Percentiles rank a stretch among this genome's conserved stretches.
phyloP scores from a whole-genome alignment of 2,888 invertebrate species.

The Andrena trimmerana region DNA sequence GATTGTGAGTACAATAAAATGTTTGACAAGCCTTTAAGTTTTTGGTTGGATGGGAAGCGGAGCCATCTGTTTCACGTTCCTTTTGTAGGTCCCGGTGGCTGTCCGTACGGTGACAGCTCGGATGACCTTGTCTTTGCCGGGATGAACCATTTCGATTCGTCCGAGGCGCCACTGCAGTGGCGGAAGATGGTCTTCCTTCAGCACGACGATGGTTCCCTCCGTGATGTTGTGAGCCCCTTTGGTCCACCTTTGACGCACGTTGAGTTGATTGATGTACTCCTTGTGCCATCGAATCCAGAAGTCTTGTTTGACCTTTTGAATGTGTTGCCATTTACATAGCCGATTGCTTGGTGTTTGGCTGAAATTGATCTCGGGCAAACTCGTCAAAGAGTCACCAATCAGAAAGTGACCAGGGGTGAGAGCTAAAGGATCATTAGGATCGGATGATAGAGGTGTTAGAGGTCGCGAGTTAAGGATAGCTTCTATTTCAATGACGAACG shows the following conservation, averaged over 20 bases:
- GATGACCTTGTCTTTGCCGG: neutral
- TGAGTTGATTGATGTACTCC: constrained; percentile 4
- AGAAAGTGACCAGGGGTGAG: constrained; percentile 15
- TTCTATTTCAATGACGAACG: neutral
- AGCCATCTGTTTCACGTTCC: neutral
- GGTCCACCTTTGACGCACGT: neutral
- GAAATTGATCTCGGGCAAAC: neutral
- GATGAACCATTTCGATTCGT: neutral
- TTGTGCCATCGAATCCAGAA: constrained; percentile 20
- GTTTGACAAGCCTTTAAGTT: no score
- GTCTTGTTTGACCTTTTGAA: neutral
- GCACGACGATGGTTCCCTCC: neutral
- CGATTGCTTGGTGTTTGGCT: neutral
- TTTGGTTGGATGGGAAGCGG: neutral
- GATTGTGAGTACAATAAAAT: no score
- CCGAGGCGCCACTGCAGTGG: constrained; percentile 10
- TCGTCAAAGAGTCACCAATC: constrained; percentile 1
- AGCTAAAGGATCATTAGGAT: neutral
- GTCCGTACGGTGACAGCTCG: constrained; percentile 6
- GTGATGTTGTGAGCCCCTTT: neutral
- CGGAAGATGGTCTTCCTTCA: constrained; percentile 13
- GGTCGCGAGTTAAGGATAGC: constrained; percentile 11
- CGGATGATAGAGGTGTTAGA: neutral
- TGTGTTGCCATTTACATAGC: constrained; percentile 6
- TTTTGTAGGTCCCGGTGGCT: neutral